Evolutionary conservation across 2,888 invertebrate genomes (phyloP).

Genomic region (Caenorhabditis virilis): DNA sequence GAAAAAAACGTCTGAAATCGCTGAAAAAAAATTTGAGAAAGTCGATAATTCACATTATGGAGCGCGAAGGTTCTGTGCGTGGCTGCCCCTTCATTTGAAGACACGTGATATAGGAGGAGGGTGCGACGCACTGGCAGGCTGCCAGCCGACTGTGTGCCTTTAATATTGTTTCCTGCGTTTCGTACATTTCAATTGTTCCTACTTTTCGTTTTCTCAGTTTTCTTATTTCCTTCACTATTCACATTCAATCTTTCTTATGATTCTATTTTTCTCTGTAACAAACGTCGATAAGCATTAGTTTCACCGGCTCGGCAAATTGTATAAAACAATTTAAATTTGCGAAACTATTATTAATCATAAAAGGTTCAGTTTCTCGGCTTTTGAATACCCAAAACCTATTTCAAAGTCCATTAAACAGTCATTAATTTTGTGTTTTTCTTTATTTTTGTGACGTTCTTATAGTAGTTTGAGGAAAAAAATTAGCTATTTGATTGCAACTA

Average conservation of each 20-base stretch:
- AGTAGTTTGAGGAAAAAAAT: too few relatives aligned
- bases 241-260: neutral
- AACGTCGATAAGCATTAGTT: conserved; percentile 4
- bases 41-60: conserved; percentile 14
- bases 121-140: conserved; percentile 31
- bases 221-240: conserved; percentile 8
- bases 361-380: too few relatives aligned
- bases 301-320: neutral
- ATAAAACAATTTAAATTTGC: neutral
- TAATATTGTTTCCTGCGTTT: neutral
- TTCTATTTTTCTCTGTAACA: conserved; percentile 2
- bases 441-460: too few relatives aligned
- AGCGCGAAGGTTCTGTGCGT: conserved; percentile 41
- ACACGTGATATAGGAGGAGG: conserved; percentile 37
- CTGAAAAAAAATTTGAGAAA: conserved; percentile 4
- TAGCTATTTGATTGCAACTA: too few relatives aligned
- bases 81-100: conserved; percentile 23
- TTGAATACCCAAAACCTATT: too few relatives aligned
- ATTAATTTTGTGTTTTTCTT: too few relatives aligned
- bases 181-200: too few relatives aligned
- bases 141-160: conserved; percentile 25
- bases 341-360: too few relatives aligned
- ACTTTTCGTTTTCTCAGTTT: conserved; percentile 1
- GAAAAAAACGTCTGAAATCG: conserved; percentile 4
- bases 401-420: too few relatives aligned